Evolutionary conservation across 2,888 invertebrate species (phyloP).

Genomic region (Linnaemya tessellans): DNA sequence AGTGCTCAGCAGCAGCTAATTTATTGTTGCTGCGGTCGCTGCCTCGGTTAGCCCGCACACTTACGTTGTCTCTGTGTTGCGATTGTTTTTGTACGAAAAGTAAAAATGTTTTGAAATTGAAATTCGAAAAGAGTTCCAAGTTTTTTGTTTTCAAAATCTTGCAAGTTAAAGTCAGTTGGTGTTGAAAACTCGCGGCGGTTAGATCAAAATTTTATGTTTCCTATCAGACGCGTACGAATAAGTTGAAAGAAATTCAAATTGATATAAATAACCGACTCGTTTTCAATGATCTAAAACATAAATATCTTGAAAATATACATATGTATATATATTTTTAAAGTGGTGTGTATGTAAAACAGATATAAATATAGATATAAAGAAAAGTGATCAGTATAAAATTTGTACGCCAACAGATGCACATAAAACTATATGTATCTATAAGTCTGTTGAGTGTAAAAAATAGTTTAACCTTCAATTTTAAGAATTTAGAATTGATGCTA

Average conservation of each 20-base stretch:
- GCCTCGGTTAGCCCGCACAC: conserved; percentile 32
- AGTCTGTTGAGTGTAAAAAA: conserved; percentile 33
- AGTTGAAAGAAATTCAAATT: background rate
- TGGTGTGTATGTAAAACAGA: conserved; percentile 34
- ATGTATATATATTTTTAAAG: conserved; percentile 30
- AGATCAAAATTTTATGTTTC: conserved; percentile 67
- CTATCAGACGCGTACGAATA: conserved; percentile 26
- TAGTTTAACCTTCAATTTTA: conserved; percentile 59
- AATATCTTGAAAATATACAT: conserved; percentile 60
- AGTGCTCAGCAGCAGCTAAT: conserved; percentile 15
- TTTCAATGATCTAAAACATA: conserved; percentile 52
- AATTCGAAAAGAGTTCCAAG: conserved; percentile 68
- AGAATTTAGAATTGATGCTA: background rate
- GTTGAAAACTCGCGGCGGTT: conserved; percentile 77
- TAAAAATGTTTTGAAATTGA: conserved; percentile 62
- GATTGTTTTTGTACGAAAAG: conserved; percentile 53
- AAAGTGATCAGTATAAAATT: conserved; percentile 53
- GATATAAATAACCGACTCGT: conserved; percentile 46
- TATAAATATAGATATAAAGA: conserved; percentile 50
- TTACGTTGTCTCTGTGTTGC: conserved; percentile 32
- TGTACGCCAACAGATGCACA: background rate
- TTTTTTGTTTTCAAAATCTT: conserved; percentile 66
- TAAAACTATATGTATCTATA: conserved; percentile 4
- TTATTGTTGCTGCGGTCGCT: conserved; percentile 29
- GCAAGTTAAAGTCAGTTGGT: conserved; percentile 76